These are phyloP conservation scores for Petrocephalus schoutedeni DNA, from an alignment of 2,797 vertebrate species.

Conservation along the genomic window DNA sequence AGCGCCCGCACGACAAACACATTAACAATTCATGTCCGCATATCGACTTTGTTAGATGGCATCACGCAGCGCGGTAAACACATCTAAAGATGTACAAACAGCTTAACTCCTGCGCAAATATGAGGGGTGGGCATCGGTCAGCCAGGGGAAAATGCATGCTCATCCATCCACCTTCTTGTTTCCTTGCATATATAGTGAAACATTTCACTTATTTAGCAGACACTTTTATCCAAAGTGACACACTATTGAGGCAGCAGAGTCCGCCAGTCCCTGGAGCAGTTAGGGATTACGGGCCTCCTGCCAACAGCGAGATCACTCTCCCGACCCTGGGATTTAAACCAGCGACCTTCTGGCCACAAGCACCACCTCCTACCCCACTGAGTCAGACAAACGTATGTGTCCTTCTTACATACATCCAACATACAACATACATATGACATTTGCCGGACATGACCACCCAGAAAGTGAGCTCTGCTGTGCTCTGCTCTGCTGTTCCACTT, in stretches of 20 bases:
- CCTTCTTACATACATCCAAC: neutral
- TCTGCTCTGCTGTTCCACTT: neutral
- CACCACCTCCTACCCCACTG: neutral
- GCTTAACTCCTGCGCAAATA: neutral
- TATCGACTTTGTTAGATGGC: neutral
- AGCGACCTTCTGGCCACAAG: neutral
- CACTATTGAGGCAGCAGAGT: neutral
- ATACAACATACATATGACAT: neutral
- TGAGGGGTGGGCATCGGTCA: neutral
- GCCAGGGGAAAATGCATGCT: neutral
- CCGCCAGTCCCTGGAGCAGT: neutral
- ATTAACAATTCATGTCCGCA: neutral
- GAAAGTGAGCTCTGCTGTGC: neutral
- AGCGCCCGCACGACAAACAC: neutral
- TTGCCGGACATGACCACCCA: neutral
- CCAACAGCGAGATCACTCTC: neutral
- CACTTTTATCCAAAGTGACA: neutral
- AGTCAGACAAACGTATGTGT: neutral
- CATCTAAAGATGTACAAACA: constrained; percentile 1
- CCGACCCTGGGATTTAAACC: neutral
- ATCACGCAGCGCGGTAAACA: neutral
- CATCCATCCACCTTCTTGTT: neutral
- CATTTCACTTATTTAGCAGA: neutral
- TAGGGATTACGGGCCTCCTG: neutral
- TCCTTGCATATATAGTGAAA: neutral